Evolutionary conservation across 1,140 invertebrate genomes (phyloP).

Genomic region (Limonius californicus): DNA sequence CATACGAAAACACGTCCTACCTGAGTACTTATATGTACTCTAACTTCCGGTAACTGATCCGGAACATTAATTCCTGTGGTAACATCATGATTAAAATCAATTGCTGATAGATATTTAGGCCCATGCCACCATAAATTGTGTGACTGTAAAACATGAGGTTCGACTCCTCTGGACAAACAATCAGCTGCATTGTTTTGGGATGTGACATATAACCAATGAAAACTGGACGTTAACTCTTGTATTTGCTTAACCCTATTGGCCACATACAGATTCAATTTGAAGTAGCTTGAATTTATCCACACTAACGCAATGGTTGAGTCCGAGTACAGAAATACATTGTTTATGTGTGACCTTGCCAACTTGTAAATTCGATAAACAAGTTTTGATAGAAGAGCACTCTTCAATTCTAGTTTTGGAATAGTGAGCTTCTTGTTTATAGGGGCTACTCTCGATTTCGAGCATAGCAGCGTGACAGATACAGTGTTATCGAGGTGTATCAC

Average conservation of each 20-base stretch:
- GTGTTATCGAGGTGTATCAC: not conserved
- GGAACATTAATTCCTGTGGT: too few relatives aligned
- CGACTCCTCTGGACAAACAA: constrained; percentile 29
- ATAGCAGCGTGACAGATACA: not conserved
- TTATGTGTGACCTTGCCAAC: constrained; percentile 2
- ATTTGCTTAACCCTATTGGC: constrained; percentile 34
- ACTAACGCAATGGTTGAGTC: constrained; percentile 30
- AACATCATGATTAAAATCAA: too few relatives aligned
- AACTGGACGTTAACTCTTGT: not conserved
- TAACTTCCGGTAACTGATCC: too few relatives aligned
- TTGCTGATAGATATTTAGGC: too few relatives aligned
- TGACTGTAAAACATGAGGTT: constrained; percentile 15
- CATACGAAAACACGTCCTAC: too few relatives aligned
- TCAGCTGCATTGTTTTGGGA: too few relatives aligned
- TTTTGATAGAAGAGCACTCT: constrained; percentile 18
- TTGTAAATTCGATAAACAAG: constrained; percentile 8
- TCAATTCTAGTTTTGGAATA: constrained; percentile 31
- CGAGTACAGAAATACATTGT: constrained; percentile 23
- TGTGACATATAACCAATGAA: constrained; percentile 26
- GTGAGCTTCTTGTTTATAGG: constrained; percentile 16
- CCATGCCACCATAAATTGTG: constrained; percentile 32
- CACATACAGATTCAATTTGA: constrained; percentile 31
- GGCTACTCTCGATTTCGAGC: constrained; percentile 11
- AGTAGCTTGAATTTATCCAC: constrained; percentile 25
- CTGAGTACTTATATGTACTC: too few relatives aligned